Conservation (phyloP, 2,113 vertebrate species). For the Takifugu flavidus region DNA sequence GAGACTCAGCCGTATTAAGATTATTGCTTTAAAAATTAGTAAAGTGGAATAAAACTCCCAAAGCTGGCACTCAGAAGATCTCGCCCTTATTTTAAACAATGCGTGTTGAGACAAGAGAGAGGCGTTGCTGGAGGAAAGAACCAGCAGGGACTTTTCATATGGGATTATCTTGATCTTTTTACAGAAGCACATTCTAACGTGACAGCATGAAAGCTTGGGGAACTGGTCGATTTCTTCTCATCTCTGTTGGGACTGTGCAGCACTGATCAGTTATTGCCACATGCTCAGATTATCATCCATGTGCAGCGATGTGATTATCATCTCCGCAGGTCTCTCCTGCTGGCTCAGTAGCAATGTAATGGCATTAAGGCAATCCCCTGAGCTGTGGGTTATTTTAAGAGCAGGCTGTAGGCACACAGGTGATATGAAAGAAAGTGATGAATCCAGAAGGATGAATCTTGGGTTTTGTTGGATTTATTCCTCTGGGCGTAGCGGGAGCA, state of each 20-base stretch:
- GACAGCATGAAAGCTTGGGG: background rate
- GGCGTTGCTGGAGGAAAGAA: background rate
- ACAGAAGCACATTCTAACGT: background rate
- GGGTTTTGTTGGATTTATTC: too few relatives aligned
- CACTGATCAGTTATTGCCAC: background rate
- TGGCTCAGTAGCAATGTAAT: conserved; percentile 64
- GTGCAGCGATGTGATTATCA: conserved; percentile 42
- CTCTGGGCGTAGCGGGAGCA: too few relatives aligned
- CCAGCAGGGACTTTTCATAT: conserved; percentile 2
- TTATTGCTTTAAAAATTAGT: background rate
- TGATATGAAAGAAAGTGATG: conserved; percentile 28
- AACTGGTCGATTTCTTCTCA: background rate
- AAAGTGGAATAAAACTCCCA: background rate
- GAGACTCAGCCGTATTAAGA: too few relatives aligned
- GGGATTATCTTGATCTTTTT: conserved; percentile 48
- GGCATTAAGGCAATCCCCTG: conserved; percentile 71
- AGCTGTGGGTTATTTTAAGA: conserved; percentile 63
- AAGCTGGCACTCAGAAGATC: background rate
- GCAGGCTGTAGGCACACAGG: conserved; percentile 12
- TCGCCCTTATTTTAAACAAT: background rate
- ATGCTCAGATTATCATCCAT: conserved; percentile 32
- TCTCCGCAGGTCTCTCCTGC: conserved; percentile 24
- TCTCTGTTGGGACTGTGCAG: background rate
- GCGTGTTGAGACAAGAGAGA: background rate
- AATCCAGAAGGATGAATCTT: background rate